Percentiles rank a stretch among this genome's conserved stretches.
Evolutionary conservation across 2,888 invertebrate genomes (phyloP).

Genomic region (Leptinotarsa juncta): DNA sequence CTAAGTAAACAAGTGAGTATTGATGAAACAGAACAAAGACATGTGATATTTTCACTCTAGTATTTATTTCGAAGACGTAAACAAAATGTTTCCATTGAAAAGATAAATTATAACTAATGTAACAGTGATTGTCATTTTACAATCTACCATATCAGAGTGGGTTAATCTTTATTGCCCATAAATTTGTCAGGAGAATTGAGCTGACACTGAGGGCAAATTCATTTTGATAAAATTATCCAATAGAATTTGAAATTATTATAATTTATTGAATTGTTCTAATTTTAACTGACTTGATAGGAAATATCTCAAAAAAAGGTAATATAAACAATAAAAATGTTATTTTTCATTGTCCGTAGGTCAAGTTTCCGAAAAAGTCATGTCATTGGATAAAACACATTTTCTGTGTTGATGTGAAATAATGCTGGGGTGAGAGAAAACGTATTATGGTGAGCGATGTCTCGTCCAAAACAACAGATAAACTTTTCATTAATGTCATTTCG

Average conservation of each 20-base stretch:
- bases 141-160: slow-evolving; percentile 11
- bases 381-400: no score
- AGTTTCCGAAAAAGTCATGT: no score
- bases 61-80: background rate
- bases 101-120: background rate
- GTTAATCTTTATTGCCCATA: slow-evolving; percentile 19
- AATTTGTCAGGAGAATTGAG: slow-evolving; percentile 17
- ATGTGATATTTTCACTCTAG: no score
- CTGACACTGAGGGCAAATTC: slow-evolving; percentile 16
- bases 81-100: background rate
- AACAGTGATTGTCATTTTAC: slow-evolving; percentile 1
- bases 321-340: no score
- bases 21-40: no score
- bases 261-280: slow-evolving; percentile 13
- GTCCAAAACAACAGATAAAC: no score
- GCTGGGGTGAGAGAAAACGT: no score
- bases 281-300: background rate
- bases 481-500: background rate
- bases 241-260: background rate
- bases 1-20: no score
- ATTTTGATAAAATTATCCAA: slow-evolving; percentile 16
- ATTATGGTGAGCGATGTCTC: no score
- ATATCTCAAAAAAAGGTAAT: background rate
- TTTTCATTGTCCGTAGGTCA: no score
- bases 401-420: no score